Conservation (phyloP, 2,113 vertebrate genomes). For the Tachysurus vachellii region DNA sequence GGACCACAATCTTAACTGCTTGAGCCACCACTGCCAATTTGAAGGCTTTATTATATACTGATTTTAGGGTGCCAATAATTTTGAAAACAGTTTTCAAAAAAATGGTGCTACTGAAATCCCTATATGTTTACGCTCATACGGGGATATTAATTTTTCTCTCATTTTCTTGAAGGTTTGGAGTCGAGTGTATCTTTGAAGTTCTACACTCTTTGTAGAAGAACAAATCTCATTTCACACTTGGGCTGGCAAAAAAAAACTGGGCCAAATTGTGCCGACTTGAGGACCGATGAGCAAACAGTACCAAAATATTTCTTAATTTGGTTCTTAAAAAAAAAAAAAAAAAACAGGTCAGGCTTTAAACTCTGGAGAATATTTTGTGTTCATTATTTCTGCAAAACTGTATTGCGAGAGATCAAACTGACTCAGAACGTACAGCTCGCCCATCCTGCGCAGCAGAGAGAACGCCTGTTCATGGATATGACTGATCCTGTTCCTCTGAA, state of each 20-base stretch:
- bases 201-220: constrained; percentile 25
- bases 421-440: constrained; percentile 85
- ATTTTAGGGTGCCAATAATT: not conserved
- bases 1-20: no score
- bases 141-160: not conserved
- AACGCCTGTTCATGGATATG: constrained; percentile 83
- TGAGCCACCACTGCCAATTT: no score
- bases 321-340: not conserved
- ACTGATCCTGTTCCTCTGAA: constrained; percentile 87
- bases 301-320: not conserved
- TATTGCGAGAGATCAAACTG: not conserved
- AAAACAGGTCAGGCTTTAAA: constrained; percentile 20
- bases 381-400: constrained; percentile 37
- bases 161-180: not conserved
- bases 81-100: not conserved
- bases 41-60: not conserved
- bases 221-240: constrained; percentile 25
- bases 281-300: constrained; percentile 33
- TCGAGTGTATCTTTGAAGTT: constrained; percentile 5
- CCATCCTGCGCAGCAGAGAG: constrained; percentile 83
- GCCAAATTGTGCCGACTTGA: constrained; percentile 17
- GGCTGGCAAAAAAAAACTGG: not conserved
- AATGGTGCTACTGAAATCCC: not conserved
- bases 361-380: constrained; percentile 22
- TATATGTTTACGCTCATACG: not conserved